Evolutionary conservation across 2,113 vertebrate genomes (phyloP).

Genomic region (Phalacrocorax aristotelis): DNA sequence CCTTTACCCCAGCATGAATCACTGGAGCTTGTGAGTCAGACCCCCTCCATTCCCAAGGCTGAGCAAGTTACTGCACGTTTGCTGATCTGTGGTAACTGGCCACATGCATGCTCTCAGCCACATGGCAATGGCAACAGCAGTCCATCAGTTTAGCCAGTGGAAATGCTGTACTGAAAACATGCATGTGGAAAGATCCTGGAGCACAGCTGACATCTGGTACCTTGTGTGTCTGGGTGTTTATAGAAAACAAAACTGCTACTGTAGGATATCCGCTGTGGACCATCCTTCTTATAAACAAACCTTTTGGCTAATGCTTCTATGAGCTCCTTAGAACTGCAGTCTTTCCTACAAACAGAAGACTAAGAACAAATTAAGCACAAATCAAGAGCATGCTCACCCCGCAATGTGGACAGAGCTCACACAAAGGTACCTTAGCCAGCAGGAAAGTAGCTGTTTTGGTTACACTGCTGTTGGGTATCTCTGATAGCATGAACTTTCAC

Average conservation of each 20-base stretch:
- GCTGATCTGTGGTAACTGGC: neutral
- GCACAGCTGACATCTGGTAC: conserved; percentile 26
- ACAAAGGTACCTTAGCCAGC: neutral
- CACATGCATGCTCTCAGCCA: neutral
- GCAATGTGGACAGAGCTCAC: neutral
- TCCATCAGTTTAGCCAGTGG: neutral
- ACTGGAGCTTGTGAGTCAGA: conserved; percentile 51
- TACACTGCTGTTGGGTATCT: neutral
- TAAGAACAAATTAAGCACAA: neutral
- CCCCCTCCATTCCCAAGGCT: neutral
- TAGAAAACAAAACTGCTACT: conserved; percentile 34
- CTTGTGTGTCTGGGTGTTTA: conserved; percentile 3
- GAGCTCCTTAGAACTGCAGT: neutral
- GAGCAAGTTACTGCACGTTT: neutral
- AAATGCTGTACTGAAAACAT: neutral
- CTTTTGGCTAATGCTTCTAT: neutral
- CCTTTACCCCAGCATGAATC: conserved; percentile 50
- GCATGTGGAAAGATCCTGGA: neutral
- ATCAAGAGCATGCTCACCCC: neutral
- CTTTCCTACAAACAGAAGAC: neutral
- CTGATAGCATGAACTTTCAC: neutral
- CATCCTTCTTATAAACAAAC: conserved; percentile 17
- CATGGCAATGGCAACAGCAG: neutral
- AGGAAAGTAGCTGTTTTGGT: neutral
- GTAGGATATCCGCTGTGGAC: neutral